Evolutionary conservation across 92 coral and sea anemone species (phyloP).

Genomic region (Palythoa heliodiscus): DNA sequence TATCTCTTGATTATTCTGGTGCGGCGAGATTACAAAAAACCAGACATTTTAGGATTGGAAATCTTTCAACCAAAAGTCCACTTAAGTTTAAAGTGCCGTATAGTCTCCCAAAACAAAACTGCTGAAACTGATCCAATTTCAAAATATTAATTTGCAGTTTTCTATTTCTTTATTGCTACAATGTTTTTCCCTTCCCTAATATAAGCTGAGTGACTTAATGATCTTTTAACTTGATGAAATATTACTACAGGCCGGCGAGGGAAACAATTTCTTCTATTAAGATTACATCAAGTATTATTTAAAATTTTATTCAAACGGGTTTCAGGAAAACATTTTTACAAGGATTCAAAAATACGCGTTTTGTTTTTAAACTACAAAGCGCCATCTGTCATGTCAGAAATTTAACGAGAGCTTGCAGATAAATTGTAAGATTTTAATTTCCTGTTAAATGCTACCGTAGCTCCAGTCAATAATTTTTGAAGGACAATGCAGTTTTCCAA

Average conservation of each 20-base stretch:
- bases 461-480: background rate
- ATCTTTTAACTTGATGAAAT: background rate
- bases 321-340: background rate
- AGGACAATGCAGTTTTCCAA: background rate
- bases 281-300: background rate
- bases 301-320: background rate
- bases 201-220: background rate
- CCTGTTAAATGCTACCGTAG: slow-evolving; percentile 17
- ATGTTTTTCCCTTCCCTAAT: background rate
- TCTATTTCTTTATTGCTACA: background rate
- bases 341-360: background rate
- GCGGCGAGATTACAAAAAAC: slow-evolving; percentile 37
- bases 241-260: background rate
- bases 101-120: background rate
- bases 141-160: background rate
- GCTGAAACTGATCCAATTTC: background rate
- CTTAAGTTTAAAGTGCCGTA: slow-evolving; percentile 10
- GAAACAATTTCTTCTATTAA: background rate
- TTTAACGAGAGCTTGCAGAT: slow-evolving; percentile 28
- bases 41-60: slow-evolving; percentile 24
- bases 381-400: slow-evolving; percentile 20
- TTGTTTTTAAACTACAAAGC: slow-evolving; percentile 10
- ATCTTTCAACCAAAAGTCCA: slow-evolving; percentile 25
- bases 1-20: background rate
- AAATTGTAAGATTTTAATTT: background rate